Evolutionary conservation across 1,140 invertebrate species (phyloP).

Genomic region (Lasioglossum baleicum): DNA sequence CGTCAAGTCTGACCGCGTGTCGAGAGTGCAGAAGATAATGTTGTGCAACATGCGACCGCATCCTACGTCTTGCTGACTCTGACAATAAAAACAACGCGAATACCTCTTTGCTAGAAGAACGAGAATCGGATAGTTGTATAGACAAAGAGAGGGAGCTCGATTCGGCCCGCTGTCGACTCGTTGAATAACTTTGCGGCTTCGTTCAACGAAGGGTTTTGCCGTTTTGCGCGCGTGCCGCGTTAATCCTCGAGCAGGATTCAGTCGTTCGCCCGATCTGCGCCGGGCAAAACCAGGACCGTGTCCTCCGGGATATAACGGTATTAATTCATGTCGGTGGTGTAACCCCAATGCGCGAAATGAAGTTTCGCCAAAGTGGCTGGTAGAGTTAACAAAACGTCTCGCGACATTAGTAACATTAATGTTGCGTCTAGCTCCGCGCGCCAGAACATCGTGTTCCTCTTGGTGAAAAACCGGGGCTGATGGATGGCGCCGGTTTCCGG

Average conservation of each 20-base stretch:
- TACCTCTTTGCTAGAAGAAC: too few species aligned
- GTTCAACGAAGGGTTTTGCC: constrained; percentile 11
- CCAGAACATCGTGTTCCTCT: neutral
- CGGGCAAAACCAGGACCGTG: constrained; percentile 22
- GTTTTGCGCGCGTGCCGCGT: constrained; percentile 21
- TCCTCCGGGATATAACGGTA: constrained; percentile 15
- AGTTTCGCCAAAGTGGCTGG: constrained; percentile 27
- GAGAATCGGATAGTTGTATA: too few species aligned
- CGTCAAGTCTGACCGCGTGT: neutral
- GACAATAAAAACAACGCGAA: neutral
- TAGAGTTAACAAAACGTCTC: constrained; percentile 49
- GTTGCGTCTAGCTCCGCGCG: constrained; percentile 17
- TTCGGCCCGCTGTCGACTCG: neutral
- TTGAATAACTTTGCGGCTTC: neutral
- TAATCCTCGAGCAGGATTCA: constrained; percentile 45
- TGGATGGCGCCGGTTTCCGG: neutral
- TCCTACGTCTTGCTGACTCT: neutral
- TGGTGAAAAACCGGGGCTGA: neutral
- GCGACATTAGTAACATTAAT: constrained; percentile 46
- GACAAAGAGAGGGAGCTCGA: too few species aligned
- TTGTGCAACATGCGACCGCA: neutral
- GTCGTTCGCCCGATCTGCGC: constrained; percentile 8
- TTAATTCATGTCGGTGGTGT: constrained; percentile 36
- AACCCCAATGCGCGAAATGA: neutral
- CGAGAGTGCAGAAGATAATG: neutral